Base-by-base conservation (phyloP, 2,113 vertebrate species). In the Dromas ardeola region DNA sequence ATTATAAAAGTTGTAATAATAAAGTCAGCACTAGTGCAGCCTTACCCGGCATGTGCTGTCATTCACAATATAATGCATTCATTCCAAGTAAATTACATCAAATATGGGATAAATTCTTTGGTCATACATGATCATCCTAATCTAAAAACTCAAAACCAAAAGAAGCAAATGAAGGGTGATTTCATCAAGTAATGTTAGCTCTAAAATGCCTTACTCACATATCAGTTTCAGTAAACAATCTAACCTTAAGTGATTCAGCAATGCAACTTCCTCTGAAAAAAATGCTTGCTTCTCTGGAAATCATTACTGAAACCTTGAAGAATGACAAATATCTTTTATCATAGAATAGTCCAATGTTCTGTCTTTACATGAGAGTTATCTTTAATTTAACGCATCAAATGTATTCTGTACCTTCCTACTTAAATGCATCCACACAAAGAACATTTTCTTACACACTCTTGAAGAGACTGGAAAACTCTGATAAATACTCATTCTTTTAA, bases 1-100 rank as follows among this genome's bases (percentile, higher is more conserved):
- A 50, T 20, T 84, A 70, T 53, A 71, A 9, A 95, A 79, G 22
- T 32, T 22, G 1, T 34, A 53, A 42, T 13, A 40, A 70, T 55
- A 47, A 67, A 87, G 15, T 27, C 38, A 92, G 30, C 47, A 65
- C 32, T 27, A 40, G 5, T 4, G 6, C 43, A 77, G 58, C 17
- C 34, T 65, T 43, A 81, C 30, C 63, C 6, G 3, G 36, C 34
- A 47, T 0, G 0, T 0, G 0, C 34, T 52, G 34, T 52, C 0
- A 0, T 85, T 79, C 65, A 59, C 26, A 45, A 58, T 11, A 42
- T 16, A 77, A 63, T 0, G 0, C 2, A 32, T n/a, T 86, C 17
- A 55, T 32, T 90, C 29, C 63, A 90, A 26, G 10, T 30, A 42
- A 65, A 10, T 45, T 49, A 27, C 22, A 36, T 4, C 2, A 4